phyloP scores from a whole-genome alignment of 2,797 vertebrate species.

The Coregonus sp. region DNA sequence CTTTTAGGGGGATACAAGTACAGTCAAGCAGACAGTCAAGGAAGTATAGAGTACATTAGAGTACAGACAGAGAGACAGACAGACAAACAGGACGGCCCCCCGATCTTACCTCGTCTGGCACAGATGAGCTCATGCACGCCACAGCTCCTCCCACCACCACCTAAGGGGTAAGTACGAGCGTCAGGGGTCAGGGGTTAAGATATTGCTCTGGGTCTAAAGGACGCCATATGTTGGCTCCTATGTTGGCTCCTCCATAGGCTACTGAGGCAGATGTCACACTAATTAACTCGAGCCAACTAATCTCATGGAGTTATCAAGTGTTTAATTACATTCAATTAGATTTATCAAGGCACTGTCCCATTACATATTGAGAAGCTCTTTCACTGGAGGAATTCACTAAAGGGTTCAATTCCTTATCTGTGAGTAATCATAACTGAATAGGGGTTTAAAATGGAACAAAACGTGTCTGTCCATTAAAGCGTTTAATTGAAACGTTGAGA shows the following conservation, averaged over 20 bases:
- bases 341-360: background rate
- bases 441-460: background rate
- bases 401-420: background rate
- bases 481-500: background rate
- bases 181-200: conserved; percentile 40
- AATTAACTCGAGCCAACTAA: conserved; percentile 19
- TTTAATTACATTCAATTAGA: background rate
- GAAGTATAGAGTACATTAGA: background rate
- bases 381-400: background rate
- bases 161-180: conserved; percentile 66
- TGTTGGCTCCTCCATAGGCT: conserved; percentile 35
- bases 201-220: conserved; percentile 10
- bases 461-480: background rate
- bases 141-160: conserved; percentile 93
- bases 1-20: background rate
- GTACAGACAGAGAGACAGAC: background rate
- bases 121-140: conserved; percentile 97
- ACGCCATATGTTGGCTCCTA: conserved; percentile 39
- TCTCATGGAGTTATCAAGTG: conserved; percentile 4
- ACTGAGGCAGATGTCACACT: conserved; percentile 38
- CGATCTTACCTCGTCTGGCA: conserved; percentile 89
- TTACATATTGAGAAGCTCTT: background rate
- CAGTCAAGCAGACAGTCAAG: conserved; percentile 13
- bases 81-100: background rate
- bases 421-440: background rate